phyloP scores from a whole-genome alignment of 2,113 vertebrate species.

The Grallaria varia region DNA sequence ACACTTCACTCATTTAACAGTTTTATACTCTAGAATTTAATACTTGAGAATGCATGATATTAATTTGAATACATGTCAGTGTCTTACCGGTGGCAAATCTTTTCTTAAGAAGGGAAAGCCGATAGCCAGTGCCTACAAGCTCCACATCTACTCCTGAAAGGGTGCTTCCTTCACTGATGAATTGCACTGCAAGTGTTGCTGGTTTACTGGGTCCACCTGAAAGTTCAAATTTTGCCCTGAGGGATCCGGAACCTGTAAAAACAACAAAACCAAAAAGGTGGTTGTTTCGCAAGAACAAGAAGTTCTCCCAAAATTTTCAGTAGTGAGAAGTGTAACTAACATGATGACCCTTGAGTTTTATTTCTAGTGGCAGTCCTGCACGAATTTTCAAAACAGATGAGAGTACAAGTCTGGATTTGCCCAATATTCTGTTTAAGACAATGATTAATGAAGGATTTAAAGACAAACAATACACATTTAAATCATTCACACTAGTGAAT shows the following conservation, averaged over 20 bases:
- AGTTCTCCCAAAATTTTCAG: not conserved
- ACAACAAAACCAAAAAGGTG: not conserved
- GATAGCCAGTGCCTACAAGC: slow-evolving; percentile 88
- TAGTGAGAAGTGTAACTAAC: not conserved
- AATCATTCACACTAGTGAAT: not conserved
- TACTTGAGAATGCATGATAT: not conserved
- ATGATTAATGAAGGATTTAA: not conserved
- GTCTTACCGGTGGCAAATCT: slow-evolving; percentile 91
- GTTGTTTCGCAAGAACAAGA: not conserved
- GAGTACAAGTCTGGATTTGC: not conserved
- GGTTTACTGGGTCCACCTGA: slow-evolving; percentile 90
- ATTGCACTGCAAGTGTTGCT: slow-evolving; percentile 92
- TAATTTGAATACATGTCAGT: not conserved
- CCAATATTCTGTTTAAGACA: not conserved
- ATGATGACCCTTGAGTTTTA: not conserved
- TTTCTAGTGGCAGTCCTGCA: not conserved
- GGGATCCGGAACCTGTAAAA: slow-evolving; percentile 85
- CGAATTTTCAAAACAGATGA: not conserved
- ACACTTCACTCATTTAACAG: not conserved
- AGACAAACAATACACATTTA: not conserved
- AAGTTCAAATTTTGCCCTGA: slow-evolving; percentile 96
- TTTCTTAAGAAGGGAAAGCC: slow-evolving; percentile 94
- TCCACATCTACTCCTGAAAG: slow-evolving; percentile 92
- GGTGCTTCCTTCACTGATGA: slow-evolving; percentile 90
- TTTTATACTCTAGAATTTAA: not conserved